Percentiles rank a stretch among this genome's conserved stretches.
phyloP scores from a whole-genome alignment of 2,113 vertebrate species.

The Bubo bubo region DNA sequence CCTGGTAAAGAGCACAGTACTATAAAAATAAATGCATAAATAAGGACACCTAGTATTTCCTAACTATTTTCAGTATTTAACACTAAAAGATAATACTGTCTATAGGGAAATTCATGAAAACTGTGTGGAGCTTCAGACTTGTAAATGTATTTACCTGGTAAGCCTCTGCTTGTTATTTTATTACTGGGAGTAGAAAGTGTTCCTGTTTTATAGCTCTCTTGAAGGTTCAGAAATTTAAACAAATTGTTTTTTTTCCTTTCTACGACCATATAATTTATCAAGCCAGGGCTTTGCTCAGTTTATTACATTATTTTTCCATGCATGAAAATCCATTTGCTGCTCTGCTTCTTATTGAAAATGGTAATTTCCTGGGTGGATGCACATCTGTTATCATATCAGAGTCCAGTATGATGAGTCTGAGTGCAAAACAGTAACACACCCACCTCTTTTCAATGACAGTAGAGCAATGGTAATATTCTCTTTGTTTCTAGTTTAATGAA shows the following conservation, averaged over 20 bases:
- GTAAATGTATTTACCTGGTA: conserved; percentile 30
- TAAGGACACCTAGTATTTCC: not conserved
- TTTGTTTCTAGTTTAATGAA: not conserved
- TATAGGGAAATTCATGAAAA: not conserved
- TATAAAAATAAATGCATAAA: not conserved
- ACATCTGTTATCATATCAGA: conserved; percentile 40
- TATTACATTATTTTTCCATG: conserved; percentile 59
- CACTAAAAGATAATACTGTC: not conserved
- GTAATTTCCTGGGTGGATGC: conserved; percentile 63
- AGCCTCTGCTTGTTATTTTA: conserved; percentile 26
- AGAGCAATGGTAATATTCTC: not conserved
- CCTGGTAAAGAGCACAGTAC: not conserved
- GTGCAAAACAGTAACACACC: not conserved
- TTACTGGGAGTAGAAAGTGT: not conserved
- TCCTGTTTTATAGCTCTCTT: conserved; percentile 14
- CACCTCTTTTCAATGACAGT: not conserved
- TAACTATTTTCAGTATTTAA: not conserved
- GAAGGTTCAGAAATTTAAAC: conserved; percentile 24
- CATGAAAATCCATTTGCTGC: conserved; percentile 60
- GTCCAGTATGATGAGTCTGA: conserved; percentile 43
- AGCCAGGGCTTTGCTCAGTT: conserved; percentile 14
- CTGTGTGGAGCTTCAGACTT: not conserved
- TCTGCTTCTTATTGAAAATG: conserved; percentile 65
- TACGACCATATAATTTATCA: conserved; percentile 50
- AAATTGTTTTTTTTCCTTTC: conserved; percentile 18